Evolutionary conservation across 2,888 invertebrate genomes (phyloP).

Genomic region (Stomorhina lunata): DNA sequence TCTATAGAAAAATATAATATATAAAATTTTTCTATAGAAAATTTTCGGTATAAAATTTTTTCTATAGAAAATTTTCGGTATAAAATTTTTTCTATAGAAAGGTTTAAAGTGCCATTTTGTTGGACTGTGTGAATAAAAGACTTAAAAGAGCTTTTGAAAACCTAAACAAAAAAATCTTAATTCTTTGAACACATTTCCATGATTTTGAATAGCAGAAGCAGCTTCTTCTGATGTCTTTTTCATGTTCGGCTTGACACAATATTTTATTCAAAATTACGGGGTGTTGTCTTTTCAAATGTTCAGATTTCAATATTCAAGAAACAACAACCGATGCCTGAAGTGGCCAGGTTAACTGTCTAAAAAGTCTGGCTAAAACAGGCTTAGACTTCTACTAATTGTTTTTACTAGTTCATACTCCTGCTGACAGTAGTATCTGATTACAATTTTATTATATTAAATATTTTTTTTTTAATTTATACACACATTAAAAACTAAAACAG

Average conservation of each 20-base stretch:
- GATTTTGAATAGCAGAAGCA: not conserved
- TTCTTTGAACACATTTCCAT: constrained; percentile 4
- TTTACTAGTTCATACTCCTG: constrained; percentile 52
- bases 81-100: too few species aligned
- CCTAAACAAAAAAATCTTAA: constrained; percentile 16
- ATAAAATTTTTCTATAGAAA: too few species aligned
- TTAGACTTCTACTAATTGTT: too few species aligned
- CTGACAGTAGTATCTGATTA: constrained; percentile 34
- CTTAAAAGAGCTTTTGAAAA: too few species aligned
- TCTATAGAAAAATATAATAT: too few species aligned
- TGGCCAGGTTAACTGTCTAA: constrained; percentile 14
- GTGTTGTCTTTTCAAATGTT: constrained; percentile 56
- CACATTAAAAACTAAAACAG: constrained; percentile 36
- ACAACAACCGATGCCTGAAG: constrained; percentile 12
- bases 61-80: too few species aligned
- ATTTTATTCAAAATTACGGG: constrained; percentile 71
- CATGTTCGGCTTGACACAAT: constrained; percentile 68
- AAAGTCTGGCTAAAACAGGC: too few species aligned
- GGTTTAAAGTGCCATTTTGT: too few species aligned
- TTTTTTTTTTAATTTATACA: constrained; percentile 10
- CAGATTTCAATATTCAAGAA: constrained; percentile 34
- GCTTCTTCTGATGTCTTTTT: constrained; percentile 52
- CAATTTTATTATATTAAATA: constrained; percentile 44
- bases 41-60: too few species aligned
- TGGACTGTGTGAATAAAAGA: too few species aligned